A percentile compares a stretch with the other conserved stretches of the same genome.
These are phyloP conservation scores for Echiichthys vipera DNA, from an alignment of 2,797 vertebrate species.

Conservation along the genomic window DNA sequence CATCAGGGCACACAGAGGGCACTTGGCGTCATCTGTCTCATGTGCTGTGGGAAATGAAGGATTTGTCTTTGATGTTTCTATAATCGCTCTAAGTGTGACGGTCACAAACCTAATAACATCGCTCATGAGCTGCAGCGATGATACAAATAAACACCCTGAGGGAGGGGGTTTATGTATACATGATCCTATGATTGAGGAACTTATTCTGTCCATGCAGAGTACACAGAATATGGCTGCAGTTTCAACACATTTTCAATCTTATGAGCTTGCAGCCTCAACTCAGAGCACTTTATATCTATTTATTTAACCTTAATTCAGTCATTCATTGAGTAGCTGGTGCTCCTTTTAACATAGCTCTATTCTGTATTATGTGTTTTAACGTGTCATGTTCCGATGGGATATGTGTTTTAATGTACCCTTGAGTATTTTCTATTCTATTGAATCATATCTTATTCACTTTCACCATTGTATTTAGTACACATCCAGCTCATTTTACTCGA, in stretches of 20 bases:
- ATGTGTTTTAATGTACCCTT: no score
- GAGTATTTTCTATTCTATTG: no score
- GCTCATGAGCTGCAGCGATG: constrained; percentile 35
- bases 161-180: constrained; percentile 10
- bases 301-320: no score
- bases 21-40: constrained; percentile 33
- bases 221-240: not conserved
- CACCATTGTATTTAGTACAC: not conserved
- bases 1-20: constrained; percentile 39
- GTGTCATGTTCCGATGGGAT: no score
- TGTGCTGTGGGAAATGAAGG: constrained; percentile 53
- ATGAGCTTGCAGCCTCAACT: no score
- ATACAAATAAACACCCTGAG: constrained; percentile 22
- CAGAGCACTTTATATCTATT: no score
- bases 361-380: no score
- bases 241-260: not conserved
- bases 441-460: not conserved
- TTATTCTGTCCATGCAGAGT: not conserved
- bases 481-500: constrained; percentile 3
- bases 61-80: constrained; percentile 72
- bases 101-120: constrained; percentile 42
- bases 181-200: not conserved
- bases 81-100: constrained; percentile 61
- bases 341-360: no score
- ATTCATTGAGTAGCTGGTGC: no score